Percentiles rank a stretch among this genome's conserved stretches.
Evolutionary conservation across 1,140 invertebrate genomes (phyloP).

Genomic region (Drosophila parabipectinata): DNA sequence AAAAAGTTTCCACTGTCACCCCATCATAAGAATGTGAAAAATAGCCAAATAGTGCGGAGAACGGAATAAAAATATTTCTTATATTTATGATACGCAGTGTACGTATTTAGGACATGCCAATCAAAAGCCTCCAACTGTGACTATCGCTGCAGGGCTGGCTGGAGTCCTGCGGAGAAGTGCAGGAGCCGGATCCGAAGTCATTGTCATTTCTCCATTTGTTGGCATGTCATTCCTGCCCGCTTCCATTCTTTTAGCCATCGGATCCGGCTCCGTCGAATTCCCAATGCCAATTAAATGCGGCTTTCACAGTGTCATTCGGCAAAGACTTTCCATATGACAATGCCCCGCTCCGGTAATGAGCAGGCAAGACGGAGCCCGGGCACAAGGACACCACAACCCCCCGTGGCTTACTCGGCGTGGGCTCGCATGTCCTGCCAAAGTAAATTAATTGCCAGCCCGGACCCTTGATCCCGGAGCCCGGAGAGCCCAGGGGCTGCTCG

Average conservation of each 20-base stretch:
- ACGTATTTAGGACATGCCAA: conserved; percentile 67
- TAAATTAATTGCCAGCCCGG: conserved; percentile 74
- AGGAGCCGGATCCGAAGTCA: conserved; percentile 43
- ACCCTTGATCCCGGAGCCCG: conserved; percentile 40
- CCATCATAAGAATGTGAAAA: not conserved
- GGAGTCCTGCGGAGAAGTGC: conserved; percentile 15
- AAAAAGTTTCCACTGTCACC: conserved; percentile 31
- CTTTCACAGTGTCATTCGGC: conserved; percentile 64
- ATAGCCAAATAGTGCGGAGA: not conserved
- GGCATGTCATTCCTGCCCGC: conserved; percentile 45
- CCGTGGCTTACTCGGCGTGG: conserved; percentile 46
- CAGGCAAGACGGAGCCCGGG: conserved; percentile 8
- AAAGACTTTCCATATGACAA: conserved; percentile 64
- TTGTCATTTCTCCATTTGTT: conserved; percentile 52
- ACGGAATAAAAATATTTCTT: not conserved
- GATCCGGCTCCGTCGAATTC: conserved; percentile 40
- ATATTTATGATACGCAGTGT: not conserved
- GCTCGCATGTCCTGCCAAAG: conserved; percentile 79
- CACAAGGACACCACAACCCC: conserved; percentile 11
- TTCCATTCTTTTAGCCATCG: conserved; percentile 29
- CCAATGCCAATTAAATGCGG: conserved; percentile 75
- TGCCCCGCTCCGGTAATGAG: conserved; percentile 66
- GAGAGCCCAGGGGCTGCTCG: not conserved
- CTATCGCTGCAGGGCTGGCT: conserved; percentile 22
- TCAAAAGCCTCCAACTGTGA: conserved; percentile 72